phyloP scores from a whole-genome alignment of 2,888 invertebrate genomes.

The Troides aeacus region DNA sequence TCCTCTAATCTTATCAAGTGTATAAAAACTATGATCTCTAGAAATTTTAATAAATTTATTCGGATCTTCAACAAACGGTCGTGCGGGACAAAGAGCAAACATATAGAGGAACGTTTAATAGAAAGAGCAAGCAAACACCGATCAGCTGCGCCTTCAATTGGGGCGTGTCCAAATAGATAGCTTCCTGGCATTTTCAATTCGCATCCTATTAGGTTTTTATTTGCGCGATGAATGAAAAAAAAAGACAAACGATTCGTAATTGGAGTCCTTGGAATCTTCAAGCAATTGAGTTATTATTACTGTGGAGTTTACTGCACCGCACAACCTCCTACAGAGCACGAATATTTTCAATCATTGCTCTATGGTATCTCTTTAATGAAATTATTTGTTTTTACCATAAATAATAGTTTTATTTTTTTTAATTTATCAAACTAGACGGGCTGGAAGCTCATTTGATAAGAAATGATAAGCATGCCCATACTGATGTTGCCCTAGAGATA shows the following conservation, averaged over 20 bases:
- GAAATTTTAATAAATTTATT: conserved; percentile 8
- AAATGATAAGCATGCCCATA: no score
- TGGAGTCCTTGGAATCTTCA: conserved; percentile 40
- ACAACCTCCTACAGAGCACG: not conserved
- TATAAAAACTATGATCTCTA: conserved; percentile 18
- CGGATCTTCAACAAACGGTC: conserved; percentile 11
- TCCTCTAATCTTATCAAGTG: not conserved
- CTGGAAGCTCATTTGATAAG: no score
- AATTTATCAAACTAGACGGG: no score
- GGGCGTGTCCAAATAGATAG: conserved; percentile 75
- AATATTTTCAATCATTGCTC: conserved; percentile 1
- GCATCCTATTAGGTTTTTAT: conserved; percentile 54
- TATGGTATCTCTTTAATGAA: conserved; percentile 1
- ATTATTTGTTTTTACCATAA: conserved; percentile 11
- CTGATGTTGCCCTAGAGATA: no score
- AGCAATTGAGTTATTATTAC: conserved; percentile 44
- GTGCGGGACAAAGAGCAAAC: conserved; percentile 40
- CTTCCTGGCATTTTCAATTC: conserved; percentile 48
- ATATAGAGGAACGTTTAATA: conserved; percentile 30
- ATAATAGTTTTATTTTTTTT: not conserved
- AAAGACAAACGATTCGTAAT: conserved; percentile 53
- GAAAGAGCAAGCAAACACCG: conserved; percentile 47
- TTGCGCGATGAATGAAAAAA: conserved; percentile 42
- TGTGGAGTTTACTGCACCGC: conserved; percentile 16
- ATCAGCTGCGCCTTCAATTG: conserved; percentile 41